These are phyloP conservation scores for Diplolepis rosae DNA, from an alignment of 2,888 invertebrate genomes.

Conservation along the genomic window DNA sequence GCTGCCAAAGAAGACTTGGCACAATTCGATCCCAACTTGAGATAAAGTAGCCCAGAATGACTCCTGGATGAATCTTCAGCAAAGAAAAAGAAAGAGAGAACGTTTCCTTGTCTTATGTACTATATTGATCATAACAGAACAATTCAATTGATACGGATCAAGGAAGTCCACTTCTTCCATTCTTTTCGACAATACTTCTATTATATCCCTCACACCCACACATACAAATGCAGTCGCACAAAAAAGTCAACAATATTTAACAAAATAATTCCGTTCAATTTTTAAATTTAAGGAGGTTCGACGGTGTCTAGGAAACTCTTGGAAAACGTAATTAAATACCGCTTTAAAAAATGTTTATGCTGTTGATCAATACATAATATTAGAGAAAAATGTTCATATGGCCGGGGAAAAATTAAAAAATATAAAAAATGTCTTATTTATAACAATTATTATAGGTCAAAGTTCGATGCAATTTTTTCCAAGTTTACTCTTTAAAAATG, in stretches of 20 bases:
- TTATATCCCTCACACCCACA: background rate
- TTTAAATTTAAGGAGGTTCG: too few relatives aligned
- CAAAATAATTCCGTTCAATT: too few relatives aligned
- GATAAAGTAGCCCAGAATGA: slow-evolving; percentile 33
- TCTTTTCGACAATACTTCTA: background rate
- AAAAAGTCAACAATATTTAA: background rate
- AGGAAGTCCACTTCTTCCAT: slow-evolving; percentile 37
- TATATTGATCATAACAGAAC: slow-evolving; percentile 40
- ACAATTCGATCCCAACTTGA: slow-evolving; percentile 32
- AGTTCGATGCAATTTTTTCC: too few relatives aligned
- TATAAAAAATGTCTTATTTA: too few relatives aligned
- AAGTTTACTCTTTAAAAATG: too few relatives aligned
- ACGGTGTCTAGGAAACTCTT: too few relatives aligned
- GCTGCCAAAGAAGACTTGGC: slow-evolving; percentile 21
- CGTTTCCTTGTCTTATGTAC: slow-evolving; percentile 4
- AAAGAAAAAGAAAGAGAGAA: slow-evolving; percentile 32
- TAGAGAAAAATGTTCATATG: too few relatives aligned
- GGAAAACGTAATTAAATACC: too few relatives aligned
- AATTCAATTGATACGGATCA: slow-evolving; percentile 47
- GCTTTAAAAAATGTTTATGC: too few relatives aligned
- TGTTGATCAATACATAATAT: too few relatives aligned
- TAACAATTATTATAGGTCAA: too few relatives aligned
- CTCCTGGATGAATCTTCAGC: slow-evolving; percentile 25
- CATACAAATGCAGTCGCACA: background rate
- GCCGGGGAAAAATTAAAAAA: too few relatives aligned